phyloP scores from a whole-genome alignment of 2,797 vertebrate genomes.

The Remorina albescens region DNA sequence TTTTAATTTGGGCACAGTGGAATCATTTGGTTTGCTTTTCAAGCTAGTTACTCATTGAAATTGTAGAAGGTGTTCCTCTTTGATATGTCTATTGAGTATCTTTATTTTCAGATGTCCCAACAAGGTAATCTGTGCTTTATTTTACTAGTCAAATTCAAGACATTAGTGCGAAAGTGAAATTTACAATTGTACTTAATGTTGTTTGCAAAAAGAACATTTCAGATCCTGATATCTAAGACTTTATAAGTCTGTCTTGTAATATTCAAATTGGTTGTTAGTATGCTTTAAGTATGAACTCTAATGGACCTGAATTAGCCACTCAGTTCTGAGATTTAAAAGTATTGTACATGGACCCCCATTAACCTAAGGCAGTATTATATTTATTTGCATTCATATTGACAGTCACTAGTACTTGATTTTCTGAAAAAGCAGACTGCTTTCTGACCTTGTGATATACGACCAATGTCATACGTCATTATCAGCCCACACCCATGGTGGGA shows the following conservation, averaged over 20 bases:
- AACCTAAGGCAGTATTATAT: not conserved
- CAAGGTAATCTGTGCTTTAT: no score
- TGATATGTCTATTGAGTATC: not conserved
- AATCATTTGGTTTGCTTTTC: constrained; percentile 1
- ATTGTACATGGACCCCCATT: not conserved
- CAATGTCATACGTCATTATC: constrained; percentile 38
- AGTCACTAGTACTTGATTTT: not conserved
- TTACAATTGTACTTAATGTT: not conserved
- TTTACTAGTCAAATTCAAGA: not conserved
- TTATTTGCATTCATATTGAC: constrained; percentile 9
- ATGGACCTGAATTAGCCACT: not conserved
- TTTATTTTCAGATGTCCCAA: not conserved
- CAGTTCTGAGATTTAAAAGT: not conserved
- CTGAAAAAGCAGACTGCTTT: not conserved
- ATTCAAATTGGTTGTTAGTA: not conserved
- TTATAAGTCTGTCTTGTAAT: not conserved
- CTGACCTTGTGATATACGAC: constrained; percentile 17
- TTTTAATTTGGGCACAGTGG: no score
- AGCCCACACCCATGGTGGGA: constrained; percentile 17
- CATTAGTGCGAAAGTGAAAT: not conserved
- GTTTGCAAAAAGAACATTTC: not conserved
- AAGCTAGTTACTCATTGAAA: not conserved
- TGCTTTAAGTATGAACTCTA: not conserved
- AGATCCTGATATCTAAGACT: not conserved
- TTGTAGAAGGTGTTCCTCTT: not conserved